phyloP scores from a whole-genome alignment of 1,140 invertebrate genomes.

The Uloborus diversus region DNA sequence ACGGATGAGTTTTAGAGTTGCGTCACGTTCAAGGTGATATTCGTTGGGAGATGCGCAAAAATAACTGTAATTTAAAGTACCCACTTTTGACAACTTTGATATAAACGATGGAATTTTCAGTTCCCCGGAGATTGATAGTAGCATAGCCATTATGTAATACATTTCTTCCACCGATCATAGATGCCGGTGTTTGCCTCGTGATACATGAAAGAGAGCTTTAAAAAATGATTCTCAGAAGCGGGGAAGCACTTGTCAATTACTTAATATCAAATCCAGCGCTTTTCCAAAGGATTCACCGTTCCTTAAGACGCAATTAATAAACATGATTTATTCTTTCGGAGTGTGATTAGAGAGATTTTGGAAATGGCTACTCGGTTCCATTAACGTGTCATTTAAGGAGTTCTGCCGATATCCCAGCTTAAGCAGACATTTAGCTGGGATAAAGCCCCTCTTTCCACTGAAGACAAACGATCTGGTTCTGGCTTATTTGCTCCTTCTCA shows the following conservation, averaged over 20 bases:
- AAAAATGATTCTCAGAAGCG: conserved; percentile 7
- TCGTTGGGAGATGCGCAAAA: conserved; percentile 5
- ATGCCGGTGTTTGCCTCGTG: conserved; percentile 4
- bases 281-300: no score
- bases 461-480: conserved; percentile 45
- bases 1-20: conserved; percentile 2
- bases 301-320: neutral
- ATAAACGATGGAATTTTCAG: conserved; percentile 41
- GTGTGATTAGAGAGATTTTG: neutral
- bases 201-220: conserved; percentile 16
- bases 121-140: neutral
- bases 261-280: conserved; percentile 21
- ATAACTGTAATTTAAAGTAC: conserved; percentile 48
- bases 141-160: neutral
- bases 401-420: neutral
- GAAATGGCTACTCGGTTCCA: neutral
- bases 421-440: neutral
- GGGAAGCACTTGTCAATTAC: conserved; percentile 1
- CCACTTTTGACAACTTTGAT: conserved; percentile 46
- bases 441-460: neutral
- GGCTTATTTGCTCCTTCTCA: conserved; percentile 41
- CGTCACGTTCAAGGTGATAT: conserved; percentile 12
- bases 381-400: neutral
- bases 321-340: neutral
- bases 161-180: neutral